Evolutionary conservation across 2,888 invertebrate genomes (phyloP), one percentile per base, ranked within the genome.

Genomic region (Coelogynopora nodosa): DNA sequence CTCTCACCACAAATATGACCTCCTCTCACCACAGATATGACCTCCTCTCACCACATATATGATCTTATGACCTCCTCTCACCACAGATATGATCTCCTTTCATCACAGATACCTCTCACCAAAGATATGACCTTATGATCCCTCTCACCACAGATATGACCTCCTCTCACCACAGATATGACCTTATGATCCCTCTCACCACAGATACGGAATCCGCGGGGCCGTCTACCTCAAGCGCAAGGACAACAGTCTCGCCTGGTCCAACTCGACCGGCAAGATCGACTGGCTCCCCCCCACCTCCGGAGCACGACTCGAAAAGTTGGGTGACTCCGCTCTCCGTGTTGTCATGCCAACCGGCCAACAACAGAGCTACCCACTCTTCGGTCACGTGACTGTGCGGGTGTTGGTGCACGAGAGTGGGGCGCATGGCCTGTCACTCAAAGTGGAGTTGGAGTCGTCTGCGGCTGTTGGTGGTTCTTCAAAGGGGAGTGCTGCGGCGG

Each of bases 191-290:
- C 2, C 10, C 89, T 30, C 89, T 90, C 30, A 88, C 91, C 23
- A 5, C 87, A 90, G 90, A 86, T 92, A 91, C 89, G 92, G 91
- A n/a, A 90, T 92, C 30, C 91, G 90, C 87, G 92, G 91, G 0
- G 90, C 91, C 10, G 90, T 91, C 0, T 90, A 90, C 85, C 88
- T 91, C 81, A 89, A 88, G 74, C 90, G 89, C 85, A 90, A 90
- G 85, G 90, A 90, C 10, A 90, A 90, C 2, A 89, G 90, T 88
- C 89, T 90, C 30, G 86, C 89, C 13, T 89, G 89, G 86, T 31
- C 90, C 0, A 84, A 87, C 0, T 86, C 88, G 0, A 82, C 87
- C 0, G 88, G 88, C 27, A 82, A 87, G 0, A 87, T 88, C 0
- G 90, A 90, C 87, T 90, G 90, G 90, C 88, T 67, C 18, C 30